Conservation (phyloP, 1,140 invertebrate genomes). For the Prorops nasuta region DNA sequence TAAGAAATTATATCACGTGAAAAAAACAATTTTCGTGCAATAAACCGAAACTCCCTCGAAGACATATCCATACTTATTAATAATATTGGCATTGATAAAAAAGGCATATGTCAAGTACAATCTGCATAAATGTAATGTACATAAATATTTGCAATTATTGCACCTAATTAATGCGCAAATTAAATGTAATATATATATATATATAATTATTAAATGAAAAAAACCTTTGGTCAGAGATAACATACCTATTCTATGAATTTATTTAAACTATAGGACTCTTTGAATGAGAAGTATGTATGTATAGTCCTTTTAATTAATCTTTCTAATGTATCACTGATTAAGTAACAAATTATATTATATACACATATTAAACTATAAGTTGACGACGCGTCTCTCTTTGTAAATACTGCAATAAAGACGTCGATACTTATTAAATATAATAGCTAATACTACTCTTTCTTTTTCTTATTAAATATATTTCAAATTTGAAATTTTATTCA, state of each 20-base stretch:
- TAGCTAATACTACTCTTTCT: slow-evolving; percentile 25
- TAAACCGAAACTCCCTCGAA: no score
- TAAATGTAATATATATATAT: no score
- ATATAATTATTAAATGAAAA: no score
- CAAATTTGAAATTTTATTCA: slow-evolving; percentile 21
- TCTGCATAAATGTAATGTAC: no score
- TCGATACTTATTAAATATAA: slow-evolving; percentile 33
- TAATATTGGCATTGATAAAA: no score
- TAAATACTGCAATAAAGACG: slow-evolving; percentile 45
- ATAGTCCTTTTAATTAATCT: slow-evolving; percentile 39
- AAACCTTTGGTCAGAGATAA: neutral
- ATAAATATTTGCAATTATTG: no score
- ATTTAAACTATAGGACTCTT: neutral
- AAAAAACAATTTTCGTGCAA: no score
- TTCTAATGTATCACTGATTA: slow-evolving; percentile 34
- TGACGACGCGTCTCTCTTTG: slow-evolving; percentile 30
- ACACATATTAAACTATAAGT: slow-evolving; percentile 38
- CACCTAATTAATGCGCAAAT: no score
- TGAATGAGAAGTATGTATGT: slow-evolving; percentile 10
- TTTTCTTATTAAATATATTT: slow-evolving; percentile 20
- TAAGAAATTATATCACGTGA: no score
- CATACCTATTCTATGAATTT: no score
- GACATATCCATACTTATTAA: no score
- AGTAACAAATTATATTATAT: slow-evolving; percentile 39
- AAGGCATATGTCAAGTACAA: no score